phyloP scores from a whole-genome alignment of 2,113 vertebrate species.

The Brevimyrus niger region DNA sequence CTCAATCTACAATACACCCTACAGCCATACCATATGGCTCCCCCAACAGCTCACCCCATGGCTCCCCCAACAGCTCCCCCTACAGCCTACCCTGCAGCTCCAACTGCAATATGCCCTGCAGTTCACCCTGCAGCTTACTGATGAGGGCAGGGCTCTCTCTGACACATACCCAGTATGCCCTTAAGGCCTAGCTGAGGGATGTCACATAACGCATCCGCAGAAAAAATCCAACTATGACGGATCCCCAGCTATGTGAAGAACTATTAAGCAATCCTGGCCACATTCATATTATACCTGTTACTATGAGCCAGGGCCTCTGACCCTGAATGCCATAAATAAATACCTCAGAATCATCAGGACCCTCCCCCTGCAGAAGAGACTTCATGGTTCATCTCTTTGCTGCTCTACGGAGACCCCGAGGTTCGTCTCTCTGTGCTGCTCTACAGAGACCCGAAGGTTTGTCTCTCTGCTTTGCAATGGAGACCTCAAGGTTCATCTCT shows the following conservation, averaged over 20 bases:
- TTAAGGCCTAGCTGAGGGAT: neutral
- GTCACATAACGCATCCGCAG: neutral
- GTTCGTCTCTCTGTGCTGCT: neutral
- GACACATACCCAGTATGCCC: neutral
- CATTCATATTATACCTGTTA: neutral
- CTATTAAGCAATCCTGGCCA: neutral
- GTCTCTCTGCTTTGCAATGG: no score
- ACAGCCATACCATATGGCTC: no score
- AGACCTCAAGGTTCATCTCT: no score
- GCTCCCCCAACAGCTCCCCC: neutral
- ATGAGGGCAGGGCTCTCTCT: neutral
- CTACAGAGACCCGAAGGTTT: no score
- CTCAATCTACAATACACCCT: no score
- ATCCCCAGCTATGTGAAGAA: neutral
- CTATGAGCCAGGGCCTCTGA: neutral
- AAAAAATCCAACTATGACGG: neutral
- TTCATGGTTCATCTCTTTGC: no score
- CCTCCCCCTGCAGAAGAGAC: slow-evolving; percentile 16
- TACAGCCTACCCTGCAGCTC: neutral
- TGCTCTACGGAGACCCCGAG: neutral
- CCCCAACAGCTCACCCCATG: no score
- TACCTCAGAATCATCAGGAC: neutral
- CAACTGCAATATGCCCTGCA: no score
- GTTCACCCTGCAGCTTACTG: neutral
- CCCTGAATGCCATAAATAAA: neutral